Base-by-base conservation (phyloP, 1,140 invertebrate genomes). In the Tetragnatha versicolor region DNA sequence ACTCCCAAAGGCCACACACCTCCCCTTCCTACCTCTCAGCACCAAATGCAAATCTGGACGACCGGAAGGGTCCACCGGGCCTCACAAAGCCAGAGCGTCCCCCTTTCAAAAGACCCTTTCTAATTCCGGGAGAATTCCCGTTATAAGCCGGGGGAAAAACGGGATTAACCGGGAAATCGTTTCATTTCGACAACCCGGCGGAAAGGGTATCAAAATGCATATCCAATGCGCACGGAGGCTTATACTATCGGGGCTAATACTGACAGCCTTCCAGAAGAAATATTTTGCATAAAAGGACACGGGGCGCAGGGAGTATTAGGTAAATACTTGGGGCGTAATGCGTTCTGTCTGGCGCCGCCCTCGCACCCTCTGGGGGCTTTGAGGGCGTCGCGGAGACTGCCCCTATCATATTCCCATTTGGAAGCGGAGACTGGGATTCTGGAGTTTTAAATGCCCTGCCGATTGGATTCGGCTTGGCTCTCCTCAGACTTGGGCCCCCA, bases 271-370 rank as follows among this genome's bases (percentile, higher is more conserved):
- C 70, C 70, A 73, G 70, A 73, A 73, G 70, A 73, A 73, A 73
- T 73, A 73, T 73, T 73, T 73, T 73, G 70, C 70, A 73, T 73
- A 73, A 73, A 73, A 73, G 70, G 70, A 73, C 70, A 73, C 37
- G 53, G 35, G 17, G 42, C 47, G 58, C 37, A 42, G 14, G 70
- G 17, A 61, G 70, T 61, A 73, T 73, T 73, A 73, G 42, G 70
- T 73, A 73, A 61, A 61, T 73, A 47, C 70, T 73, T 61, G 25
- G 70, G 70, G 29, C 70, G 70, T 73, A 73, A 73, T 73, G 70
- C 70, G 47, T 66, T 66, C 27, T 20, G 35, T 53, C 55, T 73
- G 55, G 42, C 70, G 70, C 53, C 70, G 70, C 53, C 55, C 55
- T 22, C n/a, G 17, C 53, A 33, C 17, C 61, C 55, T 42, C 70